A percentile compares a stretch with the other conserved stretches of the same genome.
These are phyloP conservation scores for Nannospalax galili DNA, from an alignment of 2,113 vertebrate species.

Conservation along the genomic window DNA sequence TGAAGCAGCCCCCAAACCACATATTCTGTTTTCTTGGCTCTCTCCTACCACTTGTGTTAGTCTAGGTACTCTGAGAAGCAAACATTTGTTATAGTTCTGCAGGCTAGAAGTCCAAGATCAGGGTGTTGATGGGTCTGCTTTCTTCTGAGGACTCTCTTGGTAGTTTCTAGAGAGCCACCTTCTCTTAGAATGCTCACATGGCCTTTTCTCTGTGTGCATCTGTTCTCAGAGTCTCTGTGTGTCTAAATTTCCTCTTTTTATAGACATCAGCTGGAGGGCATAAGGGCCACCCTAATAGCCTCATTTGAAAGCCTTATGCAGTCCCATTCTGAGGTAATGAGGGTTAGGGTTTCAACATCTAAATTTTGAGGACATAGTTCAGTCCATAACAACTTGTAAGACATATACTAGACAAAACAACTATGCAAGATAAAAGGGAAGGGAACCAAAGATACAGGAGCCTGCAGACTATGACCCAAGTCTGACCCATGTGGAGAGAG, in stretches of 20 bases:
- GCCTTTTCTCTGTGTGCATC: neutral
- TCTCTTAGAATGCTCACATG: neutral
- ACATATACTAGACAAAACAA: neutral
- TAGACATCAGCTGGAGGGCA: neutral
- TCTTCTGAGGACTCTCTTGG: neutral
- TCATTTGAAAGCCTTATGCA: constrained; percentile 8
- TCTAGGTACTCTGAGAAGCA: neutral
- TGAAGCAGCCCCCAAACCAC: neutral
- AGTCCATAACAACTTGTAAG: neutral
- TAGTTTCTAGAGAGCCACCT: neutral
- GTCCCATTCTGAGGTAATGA: neutral
- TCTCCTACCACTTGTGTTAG: neutral
- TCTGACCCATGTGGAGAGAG: neutral
- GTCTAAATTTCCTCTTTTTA: neutral
- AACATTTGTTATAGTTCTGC: neutral
- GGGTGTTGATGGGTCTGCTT: neutral
- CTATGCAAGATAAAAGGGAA: constrained; percentile 11
- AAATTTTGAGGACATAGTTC: neutral
- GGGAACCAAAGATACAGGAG: neutral
- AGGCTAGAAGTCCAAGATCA: neutral
- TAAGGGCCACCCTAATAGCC: neutral
- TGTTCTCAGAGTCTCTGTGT: neutral
- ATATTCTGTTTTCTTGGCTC: neutral
- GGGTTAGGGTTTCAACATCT: neutral
- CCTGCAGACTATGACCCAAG: neutral